Evolutionary conservation across 2,797 vertebrate genomes (phyloP).

Genomic region (Naso thynnoides): DNA sequence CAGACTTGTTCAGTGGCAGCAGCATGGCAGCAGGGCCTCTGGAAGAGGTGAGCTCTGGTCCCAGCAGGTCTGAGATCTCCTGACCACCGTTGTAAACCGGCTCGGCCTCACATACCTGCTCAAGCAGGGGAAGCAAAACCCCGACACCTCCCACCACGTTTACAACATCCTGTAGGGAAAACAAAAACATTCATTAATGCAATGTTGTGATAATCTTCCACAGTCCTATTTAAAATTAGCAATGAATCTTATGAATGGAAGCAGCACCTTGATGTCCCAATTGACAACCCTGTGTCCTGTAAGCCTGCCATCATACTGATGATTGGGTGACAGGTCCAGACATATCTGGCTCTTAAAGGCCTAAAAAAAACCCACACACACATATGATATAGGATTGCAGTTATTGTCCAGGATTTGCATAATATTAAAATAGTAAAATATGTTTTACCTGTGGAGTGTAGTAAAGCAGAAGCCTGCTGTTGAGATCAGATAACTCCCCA

Average conservation of each 20-base stretch:
- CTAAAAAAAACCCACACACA: conserved; percentile 72
- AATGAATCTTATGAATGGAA: conserved; percentile 13
- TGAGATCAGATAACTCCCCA: conserved; percentile 90
- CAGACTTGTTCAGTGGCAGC: conserved; percentile 90
- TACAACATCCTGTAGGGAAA: conserved; percentile 88
- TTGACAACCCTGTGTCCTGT: conserved; percentile 95
- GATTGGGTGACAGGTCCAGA: conserved; percentile 92
- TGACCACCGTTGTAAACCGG: conserved; percentile 82
- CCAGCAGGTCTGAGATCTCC: conserved; percentile 91
- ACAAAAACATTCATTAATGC: background rate
- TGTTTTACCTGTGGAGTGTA: conserved; percentile 94
- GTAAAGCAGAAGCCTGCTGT: conserved; percentile 92
- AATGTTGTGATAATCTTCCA: background rate
- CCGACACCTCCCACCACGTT: conserved; percentile 94
- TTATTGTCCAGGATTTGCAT: conserved; percentile 1
- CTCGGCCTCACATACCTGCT: conserved; percentile 89
- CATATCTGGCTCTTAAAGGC: conserved; percentile 97
- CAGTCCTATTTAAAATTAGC: background rate
- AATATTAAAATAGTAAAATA: background rate
- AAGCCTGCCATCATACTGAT: conserved; percentile 91
- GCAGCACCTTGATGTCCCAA: conserved; percentile 92
- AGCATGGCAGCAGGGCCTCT: conserved; percentile 88
- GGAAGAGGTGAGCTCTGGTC: conserved; percentile 91
- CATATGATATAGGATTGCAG: background rate
- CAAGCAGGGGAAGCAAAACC: conserved; percentile 90